phyloP scores from a whole-genome alignment of 37 sponge, comb jelly and placozoan species.

The Halisarca cf. caerulea region DNA sequence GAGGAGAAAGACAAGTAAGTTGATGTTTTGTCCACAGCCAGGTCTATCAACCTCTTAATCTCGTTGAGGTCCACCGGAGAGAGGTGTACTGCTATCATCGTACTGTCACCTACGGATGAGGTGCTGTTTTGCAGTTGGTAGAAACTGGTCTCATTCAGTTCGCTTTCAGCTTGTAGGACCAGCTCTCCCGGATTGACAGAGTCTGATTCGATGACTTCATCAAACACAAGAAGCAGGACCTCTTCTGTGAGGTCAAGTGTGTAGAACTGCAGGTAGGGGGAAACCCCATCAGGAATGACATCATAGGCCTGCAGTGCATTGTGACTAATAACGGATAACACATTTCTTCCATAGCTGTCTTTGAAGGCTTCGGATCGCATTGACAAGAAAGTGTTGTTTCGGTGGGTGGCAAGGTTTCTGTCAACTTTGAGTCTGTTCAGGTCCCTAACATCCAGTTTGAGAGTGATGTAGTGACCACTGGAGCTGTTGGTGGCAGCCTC shows the following conservation, averaged over 20 bases:
- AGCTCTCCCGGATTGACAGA: constrained; percentile 57
- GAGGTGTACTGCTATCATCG: constrained; percentile 56
- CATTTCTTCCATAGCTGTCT: constrained; percentile 71
- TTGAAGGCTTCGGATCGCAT: constrained; percentile 76
- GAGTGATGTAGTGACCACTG: constrained; percentile 78
- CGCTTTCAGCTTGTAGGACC: constrained; percentile 34
- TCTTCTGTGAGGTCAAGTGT: constrained; percentile 65
- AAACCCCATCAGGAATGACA: constrained; percentile 59
- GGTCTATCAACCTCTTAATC: constrained; percentile 53
- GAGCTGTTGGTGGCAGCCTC: constrained; percentile 60
- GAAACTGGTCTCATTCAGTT: constrained; percentile 16
- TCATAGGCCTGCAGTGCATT: constrained; percentile 56
- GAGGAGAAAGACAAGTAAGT: constrained; percentile 60
- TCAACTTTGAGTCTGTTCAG: constrained; percentile 76
- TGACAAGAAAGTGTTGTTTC: constrained; percentile 57
- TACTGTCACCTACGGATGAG: constrained; percentile 47
- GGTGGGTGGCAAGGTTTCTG: constrained; percentile 51
- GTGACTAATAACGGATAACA: constrained; percentile 53
- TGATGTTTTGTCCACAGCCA: constrained; percentile 33
- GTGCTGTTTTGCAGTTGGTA: constrained; percentile 45
- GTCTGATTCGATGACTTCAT: constrained; percentile 75
- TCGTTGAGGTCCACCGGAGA: constrained; percentile 56
- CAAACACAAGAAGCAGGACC: constrained; percentile 67
- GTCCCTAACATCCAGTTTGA: constrained; percentile 67
- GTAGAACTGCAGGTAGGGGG: constrained; percentile 67